phyloP scores from a whole-genome alignment of 2,888 invertebrate species.

The Horisme vitalbata region DNA sequence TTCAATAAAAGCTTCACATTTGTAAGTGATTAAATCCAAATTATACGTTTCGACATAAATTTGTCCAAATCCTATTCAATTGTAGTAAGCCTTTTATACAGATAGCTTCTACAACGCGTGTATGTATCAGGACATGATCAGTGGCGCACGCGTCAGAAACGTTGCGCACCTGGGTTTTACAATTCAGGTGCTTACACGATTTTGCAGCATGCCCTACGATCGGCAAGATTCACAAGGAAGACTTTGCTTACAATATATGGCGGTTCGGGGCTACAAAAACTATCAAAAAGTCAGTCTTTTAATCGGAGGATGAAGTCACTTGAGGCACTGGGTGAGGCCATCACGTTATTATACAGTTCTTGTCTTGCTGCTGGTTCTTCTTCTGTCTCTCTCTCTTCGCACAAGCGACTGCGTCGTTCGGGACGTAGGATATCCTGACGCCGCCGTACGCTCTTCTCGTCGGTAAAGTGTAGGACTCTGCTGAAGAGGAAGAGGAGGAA shows the following conservation, averaged over 20 bases:
- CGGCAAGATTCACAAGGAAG: slow-evolving; percentile 45
- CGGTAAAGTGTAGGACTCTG: slow-evolving; percentile 93
- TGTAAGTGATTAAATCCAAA: slow-evolving; percentile 61
- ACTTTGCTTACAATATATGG: slow-evolving; percentile 66
- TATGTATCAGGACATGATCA: slow-evolving; percentile 59
- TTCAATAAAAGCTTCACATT: slow-evolving; percentile 51
- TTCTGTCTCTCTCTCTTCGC: slow-evolving; percentile 86
- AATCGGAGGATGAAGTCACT: slow-evolving; percentile 75
- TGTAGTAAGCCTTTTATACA: slow-evolving; percentile 48
- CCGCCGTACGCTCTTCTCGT: slow-evolving; percentile 93
- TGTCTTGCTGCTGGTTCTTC: slow-evolving; percentile 86
- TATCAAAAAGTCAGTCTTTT: slow-evolving; percentile 78
- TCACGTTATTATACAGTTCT: slow-evolving; percentile 95
- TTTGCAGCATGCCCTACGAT: slow-evolving; percentile 35
- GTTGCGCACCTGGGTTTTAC: slow-evolving; percentile 48
- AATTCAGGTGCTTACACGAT: slow-evolving; percentile 41
- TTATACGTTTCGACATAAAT: slow-evolving; percentile 54
- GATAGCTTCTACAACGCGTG: slow-evolving; percentile 42
- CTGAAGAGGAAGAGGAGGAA: slow-evolving; percentile 94
- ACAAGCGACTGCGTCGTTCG: slow-evolving; percentile 94
- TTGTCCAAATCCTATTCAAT: slow-evolving; percentile 54
- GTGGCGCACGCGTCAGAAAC: slow-evolving; percentile 36
- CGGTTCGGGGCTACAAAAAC: slow-evolving; percentile 58
- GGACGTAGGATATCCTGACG: slow-evolving; percentile 95
- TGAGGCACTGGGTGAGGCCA: slow-evolving; percentile 60